These are phyloP conservation scores for Mastacembelus armatus DNA, from an alignment of 2,797 vertebrate genomes.

Conservation along the genomic window DNA sequence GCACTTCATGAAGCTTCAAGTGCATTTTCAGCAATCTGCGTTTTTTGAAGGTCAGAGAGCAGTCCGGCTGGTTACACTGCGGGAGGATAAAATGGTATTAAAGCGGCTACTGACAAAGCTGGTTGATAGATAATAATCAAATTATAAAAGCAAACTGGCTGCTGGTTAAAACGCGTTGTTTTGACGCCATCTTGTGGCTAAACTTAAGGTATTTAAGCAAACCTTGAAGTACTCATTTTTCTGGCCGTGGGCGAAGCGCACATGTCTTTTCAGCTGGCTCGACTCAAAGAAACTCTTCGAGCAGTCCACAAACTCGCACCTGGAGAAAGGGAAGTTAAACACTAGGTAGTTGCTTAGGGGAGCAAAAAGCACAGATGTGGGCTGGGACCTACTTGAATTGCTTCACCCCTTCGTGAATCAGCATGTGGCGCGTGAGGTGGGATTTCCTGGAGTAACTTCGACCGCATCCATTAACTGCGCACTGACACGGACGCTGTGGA, in stretches of 20 bases:
- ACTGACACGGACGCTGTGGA: conserved; percentile 75
- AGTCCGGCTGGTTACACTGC: conserved; percentile 80
- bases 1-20: conserved; percentile 63
- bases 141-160: not conserved
- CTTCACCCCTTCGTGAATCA: conserved; percentile 67
- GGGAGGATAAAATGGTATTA: not conserved
- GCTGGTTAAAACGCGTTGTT: not conserved
- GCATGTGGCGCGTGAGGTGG: conserved; percentile 77
- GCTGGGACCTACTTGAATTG: conserved; percentile 63
- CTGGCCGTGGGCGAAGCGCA: conserved; percentile 65
- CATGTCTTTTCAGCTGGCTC: conserved; percentile 73
- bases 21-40: conserved; percentile 79
- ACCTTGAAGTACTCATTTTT: conserved; percentile 79
- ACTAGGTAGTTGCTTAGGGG: rapidly evolving
- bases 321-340: conserved; percentile 18
- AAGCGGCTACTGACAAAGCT: too few species aligned
- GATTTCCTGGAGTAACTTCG: conserved; percentile 72
- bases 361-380: rapidly evolving
- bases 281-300: conserved; percentile 51
- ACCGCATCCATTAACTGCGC: conserved; percentile 64
- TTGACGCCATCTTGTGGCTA: conserved; percentile 58
- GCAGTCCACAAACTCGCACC: conserved; percentile 73
- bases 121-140: too few species aligned
- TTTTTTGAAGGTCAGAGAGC: conserved; percentile 81
- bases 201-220: rapidly evolving